Base-by-base conservation (phyloP, 1,140 invertebrate species). In the Aphidius gifuensis region DNA sequence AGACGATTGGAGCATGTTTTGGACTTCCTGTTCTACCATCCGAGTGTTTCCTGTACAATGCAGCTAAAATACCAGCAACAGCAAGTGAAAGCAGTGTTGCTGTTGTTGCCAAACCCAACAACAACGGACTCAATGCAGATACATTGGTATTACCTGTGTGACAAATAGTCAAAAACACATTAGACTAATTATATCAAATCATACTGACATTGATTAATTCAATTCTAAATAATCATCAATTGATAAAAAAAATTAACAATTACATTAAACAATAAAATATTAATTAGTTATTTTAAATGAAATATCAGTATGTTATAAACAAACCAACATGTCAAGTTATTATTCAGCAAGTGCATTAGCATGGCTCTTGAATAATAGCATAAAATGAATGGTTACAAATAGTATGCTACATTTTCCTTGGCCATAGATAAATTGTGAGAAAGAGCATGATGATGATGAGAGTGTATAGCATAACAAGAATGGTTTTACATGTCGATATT, bases 51-150 rank as follows among this genome's bases (percentile, higher is more conserved):
- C 85, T 80, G 71, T 87, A 90, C 51, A 91, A 76, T 42, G 89
- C 88, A 6, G 84, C 87, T 48, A 90, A 73, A 9, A 91, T 87
- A 42, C 88, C 86, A 74, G 88, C 90, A 11, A 88, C 88, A 9
- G 87, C 84, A 40, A 88, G 84, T 23, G 88, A 86, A 57, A 91
- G 79, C 42, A 89, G 76, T 2, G 86, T 88, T 16, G 88, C 89
- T 66, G 86, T 88, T 6, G 87, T 86, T 60, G 89, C 85, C 66
- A 91, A 79, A 0, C 87, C 88, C 11, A 89, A 84, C 51, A 91
- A 80, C 51, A 92, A 81, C 7, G 89, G 89, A 62, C 86, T 90
- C 65, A 91, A 81, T 40, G 88, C 69, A 56, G 72, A 72, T 43
- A 70, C 73, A 53, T 74, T 67, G 49, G 74, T 71, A 64, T 73